A percentile compares a stretch with the other conserved stretches of the same genome.
Conservation (phyloP, 2,888 invertebrate genomes). For the Platycnemis pennipes region DNA sequence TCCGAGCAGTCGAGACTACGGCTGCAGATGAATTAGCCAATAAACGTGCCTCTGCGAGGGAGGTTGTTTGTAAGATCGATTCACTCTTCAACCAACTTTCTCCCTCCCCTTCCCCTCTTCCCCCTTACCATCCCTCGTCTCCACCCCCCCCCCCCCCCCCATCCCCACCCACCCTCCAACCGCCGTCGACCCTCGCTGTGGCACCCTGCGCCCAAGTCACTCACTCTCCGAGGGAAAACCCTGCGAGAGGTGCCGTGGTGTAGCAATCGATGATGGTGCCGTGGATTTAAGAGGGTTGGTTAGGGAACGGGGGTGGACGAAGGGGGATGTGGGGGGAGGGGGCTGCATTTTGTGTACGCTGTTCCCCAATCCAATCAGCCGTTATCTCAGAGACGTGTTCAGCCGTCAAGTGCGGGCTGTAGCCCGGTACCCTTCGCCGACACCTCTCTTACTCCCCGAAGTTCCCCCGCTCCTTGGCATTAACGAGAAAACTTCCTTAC, state of each 20-base stretch:
- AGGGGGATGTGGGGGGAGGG: not conserved
- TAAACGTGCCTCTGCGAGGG: not conserved
- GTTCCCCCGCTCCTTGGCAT: not conserved
- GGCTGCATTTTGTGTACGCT: not conserved
- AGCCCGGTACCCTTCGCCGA: not conserved
- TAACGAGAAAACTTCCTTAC: slow-evolving; percentile 32
- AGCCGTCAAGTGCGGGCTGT: slow-evolving; percentile 9
- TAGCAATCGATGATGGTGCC: not conserved
- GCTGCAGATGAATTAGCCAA: not conserved
- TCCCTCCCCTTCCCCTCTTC: too few relatives aligned
- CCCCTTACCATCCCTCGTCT: not conserved
- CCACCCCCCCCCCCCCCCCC: not conserved
- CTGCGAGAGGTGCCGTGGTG: not conserved
- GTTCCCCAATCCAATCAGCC: not conserved
- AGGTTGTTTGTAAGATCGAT: not conserved
- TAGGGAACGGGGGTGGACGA: not conserved
- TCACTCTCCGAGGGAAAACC: not conserved
- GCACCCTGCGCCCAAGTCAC: not conserved
- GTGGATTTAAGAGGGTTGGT: not conserved
- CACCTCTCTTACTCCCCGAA: not conserved
- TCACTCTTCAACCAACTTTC: too few relatives aligned
- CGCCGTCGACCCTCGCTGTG: too few relatives aligned
- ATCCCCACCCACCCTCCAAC: too few relatives aligned
- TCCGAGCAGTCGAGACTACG: not conserved
- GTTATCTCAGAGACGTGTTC: not conserved